phyloP scores from a whole-genome alignment of 2,113 vertebrate genomes.

The Gopherus evgoodei region DNA sequence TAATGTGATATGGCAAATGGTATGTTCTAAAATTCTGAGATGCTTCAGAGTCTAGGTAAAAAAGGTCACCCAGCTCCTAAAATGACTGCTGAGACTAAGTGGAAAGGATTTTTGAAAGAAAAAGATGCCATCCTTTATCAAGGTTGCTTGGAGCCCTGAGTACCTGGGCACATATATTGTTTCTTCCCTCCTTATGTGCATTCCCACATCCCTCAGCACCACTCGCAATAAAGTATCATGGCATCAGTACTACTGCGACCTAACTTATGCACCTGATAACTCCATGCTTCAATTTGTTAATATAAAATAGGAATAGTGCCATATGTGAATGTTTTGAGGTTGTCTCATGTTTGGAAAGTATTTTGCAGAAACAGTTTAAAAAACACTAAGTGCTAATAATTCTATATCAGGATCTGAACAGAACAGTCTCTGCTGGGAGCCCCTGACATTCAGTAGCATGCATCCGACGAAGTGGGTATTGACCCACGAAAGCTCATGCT shows the following conservation, averaged over 20 bases:
- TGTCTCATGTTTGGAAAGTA: not conserved
- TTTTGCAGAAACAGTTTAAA: not conserved
- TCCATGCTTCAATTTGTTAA: not conserved
- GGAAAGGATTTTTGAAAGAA: rapidly evolving
- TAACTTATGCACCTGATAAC: not conserved
- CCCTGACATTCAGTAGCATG: not conserved
- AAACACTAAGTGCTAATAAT: not conserved
- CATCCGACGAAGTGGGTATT: too few relatives aligned
- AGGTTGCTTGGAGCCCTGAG: not conserved
- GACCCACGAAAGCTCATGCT: too few relatives aligned
- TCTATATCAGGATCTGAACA: not conserved
- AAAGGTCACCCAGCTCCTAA: rapidly evolving
- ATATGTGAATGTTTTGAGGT: not conserved
- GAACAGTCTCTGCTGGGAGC: not conserved
- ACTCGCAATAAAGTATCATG: rapidly evolving
- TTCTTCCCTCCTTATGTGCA: not conserved
- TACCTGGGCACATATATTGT: rapidly evolving
- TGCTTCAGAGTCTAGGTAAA: not conserved
- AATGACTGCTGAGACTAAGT: not conserved
- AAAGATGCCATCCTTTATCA: not conserved
- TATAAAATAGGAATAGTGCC: not conserved
- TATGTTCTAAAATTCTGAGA: not conserved
- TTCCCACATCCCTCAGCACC: not conserved
- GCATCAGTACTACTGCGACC: rapidly evolving
- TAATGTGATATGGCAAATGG: rapidly evolving